A percentile compares a stretch with the other conserved stretches of the same genome.
phyloP scores from a whole-genome alignment of 2,113 vertebrate genomes.

The Oreotragus oreotragus region DNA sequence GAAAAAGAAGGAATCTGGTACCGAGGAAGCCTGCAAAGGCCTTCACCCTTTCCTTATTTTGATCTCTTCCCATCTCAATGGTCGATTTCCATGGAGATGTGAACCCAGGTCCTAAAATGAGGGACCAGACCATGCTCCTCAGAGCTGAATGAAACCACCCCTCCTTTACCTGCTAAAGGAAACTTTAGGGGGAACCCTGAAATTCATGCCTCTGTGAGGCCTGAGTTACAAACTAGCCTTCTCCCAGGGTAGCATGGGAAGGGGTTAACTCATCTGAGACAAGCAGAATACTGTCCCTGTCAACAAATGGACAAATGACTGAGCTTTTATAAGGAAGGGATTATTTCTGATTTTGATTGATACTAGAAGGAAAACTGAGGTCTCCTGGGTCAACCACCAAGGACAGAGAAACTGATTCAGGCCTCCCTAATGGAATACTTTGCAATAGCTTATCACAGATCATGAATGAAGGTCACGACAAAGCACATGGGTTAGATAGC shows the following conservation, averaged over 20 bases:
- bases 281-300: background rate
- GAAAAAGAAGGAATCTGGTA: background rate
- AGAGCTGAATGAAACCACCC: background rate
- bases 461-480: background rate
- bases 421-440: background rate
- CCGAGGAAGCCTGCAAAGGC: background rate
- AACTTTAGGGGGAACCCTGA: background rate
- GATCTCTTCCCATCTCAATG: background rate
- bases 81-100: background rate
- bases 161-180: background rate
- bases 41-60: accelerated
- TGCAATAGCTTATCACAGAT: background rate
- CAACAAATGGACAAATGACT: background rate
- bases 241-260: background rate
- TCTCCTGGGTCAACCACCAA: background rate
- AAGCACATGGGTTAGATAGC: accelerated
- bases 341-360: background rate
- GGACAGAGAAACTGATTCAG: background rate
- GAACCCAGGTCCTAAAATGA: no score
- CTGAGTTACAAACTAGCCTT: background rate
- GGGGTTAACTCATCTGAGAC: background rate
- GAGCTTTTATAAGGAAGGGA: background rate
- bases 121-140: background rate
- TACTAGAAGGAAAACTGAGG: background rate
- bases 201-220: no score